A percentile compares a stretch with the other conserved stretches of the same genome.
Evolutionary conservation across 2,113 vertebrate species (phyloP).

Genomic region (Cavia porcellus): DNA sequence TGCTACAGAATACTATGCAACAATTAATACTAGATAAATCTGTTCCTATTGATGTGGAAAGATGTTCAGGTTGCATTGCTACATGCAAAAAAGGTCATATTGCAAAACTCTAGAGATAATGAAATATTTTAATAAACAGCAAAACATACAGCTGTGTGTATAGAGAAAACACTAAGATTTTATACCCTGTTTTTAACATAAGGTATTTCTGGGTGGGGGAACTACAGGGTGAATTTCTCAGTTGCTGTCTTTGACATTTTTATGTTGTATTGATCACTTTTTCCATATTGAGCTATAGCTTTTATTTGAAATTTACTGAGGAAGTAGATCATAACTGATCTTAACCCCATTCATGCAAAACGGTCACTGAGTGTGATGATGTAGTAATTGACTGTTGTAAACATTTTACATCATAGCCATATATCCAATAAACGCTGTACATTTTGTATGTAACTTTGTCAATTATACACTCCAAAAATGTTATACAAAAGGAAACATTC

Average conservation of each 20-base stretch:
- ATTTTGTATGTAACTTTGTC: neutral
- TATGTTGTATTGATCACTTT: neutral
- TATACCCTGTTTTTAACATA: neutral
- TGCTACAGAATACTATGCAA: neutral
- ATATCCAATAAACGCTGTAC: neutral
- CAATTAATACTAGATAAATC: neutral
- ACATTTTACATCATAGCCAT: neutral
- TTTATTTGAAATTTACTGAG: neutral
- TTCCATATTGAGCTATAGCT: neutral
- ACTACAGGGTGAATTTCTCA: neutral
- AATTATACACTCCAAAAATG: neutral
- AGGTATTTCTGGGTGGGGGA: neutral
- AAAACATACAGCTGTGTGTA: neutral
- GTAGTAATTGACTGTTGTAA: neutral
- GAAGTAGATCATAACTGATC: neutral
- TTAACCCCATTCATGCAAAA: neutral
- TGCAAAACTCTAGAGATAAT: neutral
- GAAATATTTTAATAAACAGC: slow-evolving; percentile 24
- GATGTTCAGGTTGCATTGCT: neutral
- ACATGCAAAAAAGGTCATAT: neutral
- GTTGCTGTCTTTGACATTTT: slow-evolving; percentile 1
- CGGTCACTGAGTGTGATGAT: neutral
- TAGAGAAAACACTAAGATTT: neutral
- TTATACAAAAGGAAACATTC: neutral
- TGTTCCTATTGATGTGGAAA: neutral